Base-by-base conservation (phyloP, 2,113 vertebrate genomes). In the Myodes glareolus region DNA sequence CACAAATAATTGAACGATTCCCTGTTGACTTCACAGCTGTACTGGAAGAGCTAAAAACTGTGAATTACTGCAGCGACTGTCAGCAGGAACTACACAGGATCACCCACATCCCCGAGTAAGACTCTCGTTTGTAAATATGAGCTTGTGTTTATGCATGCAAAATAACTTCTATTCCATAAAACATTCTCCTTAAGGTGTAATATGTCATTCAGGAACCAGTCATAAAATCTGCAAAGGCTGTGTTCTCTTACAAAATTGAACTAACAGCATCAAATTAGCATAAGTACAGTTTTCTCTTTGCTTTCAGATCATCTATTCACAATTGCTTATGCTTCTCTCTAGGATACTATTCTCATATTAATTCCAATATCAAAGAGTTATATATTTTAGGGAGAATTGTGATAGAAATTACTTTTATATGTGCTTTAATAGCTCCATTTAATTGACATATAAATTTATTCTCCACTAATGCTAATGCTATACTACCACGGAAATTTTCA, bases 1-100 rank as follows among this genome's bases (percentile, higher is more conserved):
- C 90, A 98, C 96, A 97, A 96, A 98, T 98, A 91, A 90, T 91
- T 97, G 97, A 96, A 94, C 82, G 95, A 88, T 78, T 98, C 95
- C 97, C 97, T 97, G 65, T 97, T 97, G 98, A 98, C 78, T 97
- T 68, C 77, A 96, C 92, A 97, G 96, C 95, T 98, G 94, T 95
- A 96, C 85, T 91, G 6, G 45, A 80, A 78, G 93, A 91, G 58
- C 90, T 94, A 95, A 90, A 96, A 92, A 96, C 86, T 94, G 94
- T 92, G 95, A 98, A 98, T 97, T 97, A 98, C 81, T 97, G 25
- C 92, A 97, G 91, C 45, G 14, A 90, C 1, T 84, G 81, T 96
- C 96, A 97, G 90, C 82, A 97, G 95, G 96, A 97, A 98, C 95
- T 94, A 90, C 6, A 55, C 7, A 47, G 23, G 58, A 80, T 55